A percentile compares a stretch with the other conserved stretches of the same genome.
phyloP scores from a whole-genome alignment of 2,113 vertebrate species.

The Scophthalmus maximus region DNA sequence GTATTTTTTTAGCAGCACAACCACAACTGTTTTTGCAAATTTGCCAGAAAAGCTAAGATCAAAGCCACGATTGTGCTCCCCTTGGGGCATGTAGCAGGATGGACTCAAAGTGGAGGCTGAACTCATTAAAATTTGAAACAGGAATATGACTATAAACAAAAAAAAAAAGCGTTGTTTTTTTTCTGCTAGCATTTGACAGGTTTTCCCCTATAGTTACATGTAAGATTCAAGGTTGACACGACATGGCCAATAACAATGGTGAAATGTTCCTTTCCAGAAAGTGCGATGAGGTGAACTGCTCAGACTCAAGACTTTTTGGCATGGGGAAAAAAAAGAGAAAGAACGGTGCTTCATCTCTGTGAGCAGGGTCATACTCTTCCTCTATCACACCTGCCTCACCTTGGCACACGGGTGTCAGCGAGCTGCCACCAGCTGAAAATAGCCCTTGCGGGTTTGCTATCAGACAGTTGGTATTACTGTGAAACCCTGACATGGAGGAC shows the following conservation, averaged over 20 bases:
- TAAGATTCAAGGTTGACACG: slow-evolving; percentile 43
- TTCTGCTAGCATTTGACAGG: background rate
- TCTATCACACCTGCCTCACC: slow-evolving; percentile 42
- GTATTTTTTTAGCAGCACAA: background rate
- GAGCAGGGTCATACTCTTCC: slow-evolving; percentile 55
- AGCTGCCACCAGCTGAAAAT: slow-evolving; percentile 63
- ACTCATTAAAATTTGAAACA: slow-evolving; percentile 17
- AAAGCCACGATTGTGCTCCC: background rate
- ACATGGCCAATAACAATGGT: slow-evolving; percentile 25
- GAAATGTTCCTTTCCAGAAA: slow-evolving; percentile 32
- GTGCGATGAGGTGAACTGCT: slow-evolving; percentile 6
- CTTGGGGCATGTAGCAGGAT: background rate
- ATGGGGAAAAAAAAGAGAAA: slow-evolving; percentile 26
- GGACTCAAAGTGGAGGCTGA: too few relatives aligned
- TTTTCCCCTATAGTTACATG: slow-evolving; percentile 4
- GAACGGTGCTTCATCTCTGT: slow-evolving; percentile 25
- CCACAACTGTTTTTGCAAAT: background rate
- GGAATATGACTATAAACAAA: slow-evolving; percentile 17
- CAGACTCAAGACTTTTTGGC: slow-evolving; percentile 22
- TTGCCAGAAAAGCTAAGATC: background rate
- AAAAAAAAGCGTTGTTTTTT: background rate
- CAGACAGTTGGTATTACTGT: slow-evolving; percentile 33
- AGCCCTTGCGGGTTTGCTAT: slow-evolving; percentile 60
- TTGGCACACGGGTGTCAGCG: slow-evolving; percentile 68
- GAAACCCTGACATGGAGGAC: slow-evolving; percentile 36